These are phyloP conservation scores for Julus scandinavius DNA, from an alignment of 2,888 invertebrate genomes.

Conservation along the genomic window DNA sequence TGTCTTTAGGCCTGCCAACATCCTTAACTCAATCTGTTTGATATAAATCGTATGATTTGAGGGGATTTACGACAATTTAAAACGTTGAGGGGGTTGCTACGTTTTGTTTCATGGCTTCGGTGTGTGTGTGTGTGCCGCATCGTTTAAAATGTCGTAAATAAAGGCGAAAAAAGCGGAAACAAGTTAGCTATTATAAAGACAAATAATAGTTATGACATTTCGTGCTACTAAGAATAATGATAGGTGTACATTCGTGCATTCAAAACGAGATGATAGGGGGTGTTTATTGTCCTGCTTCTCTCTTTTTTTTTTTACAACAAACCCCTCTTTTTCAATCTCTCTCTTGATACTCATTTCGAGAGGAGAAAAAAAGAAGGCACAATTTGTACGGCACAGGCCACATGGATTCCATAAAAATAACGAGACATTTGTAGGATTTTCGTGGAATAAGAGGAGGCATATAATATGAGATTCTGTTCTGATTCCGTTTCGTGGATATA, in stretches of 20 bases:
- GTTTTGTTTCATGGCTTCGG: background rate
- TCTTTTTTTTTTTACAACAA: background rate
- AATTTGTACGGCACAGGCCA: background rate
- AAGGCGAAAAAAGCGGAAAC: conserved; percentile 51
- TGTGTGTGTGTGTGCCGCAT: background rate
- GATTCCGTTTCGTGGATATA: background rate
- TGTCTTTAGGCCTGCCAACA: background rate
- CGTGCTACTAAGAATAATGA: background rate
- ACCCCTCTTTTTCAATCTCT: background rate
- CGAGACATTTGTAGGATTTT: background rate
- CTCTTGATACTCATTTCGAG: background rate
- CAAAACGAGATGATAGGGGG: conserved; percentile 5
- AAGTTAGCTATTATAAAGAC: conserved; percentile 47
- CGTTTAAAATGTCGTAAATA: conserved; percentile 51
- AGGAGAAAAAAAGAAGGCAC: background rate
- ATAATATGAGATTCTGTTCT: background rate
- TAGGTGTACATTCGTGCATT: conserved; percentile 50
- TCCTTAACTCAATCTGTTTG: conserved; percentile 51
- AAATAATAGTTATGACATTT: conserved; percentile 51
- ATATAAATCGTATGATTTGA: conserved; percentile 50
- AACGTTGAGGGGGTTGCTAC: conserved; percentile 20
- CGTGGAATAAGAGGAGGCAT: background rate
- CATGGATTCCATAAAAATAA: background rate
- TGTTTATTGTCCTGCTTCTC: background rate
- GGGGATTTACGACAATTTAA: conserved; percentile 51